A percentile compares a stretch with the other conserved stretches of the same genome.
phyloP scores from a whole-genome alignment of 2,113 vertebrate genomes.

The Sinocyclocheilus anshuiensis region DNA sequence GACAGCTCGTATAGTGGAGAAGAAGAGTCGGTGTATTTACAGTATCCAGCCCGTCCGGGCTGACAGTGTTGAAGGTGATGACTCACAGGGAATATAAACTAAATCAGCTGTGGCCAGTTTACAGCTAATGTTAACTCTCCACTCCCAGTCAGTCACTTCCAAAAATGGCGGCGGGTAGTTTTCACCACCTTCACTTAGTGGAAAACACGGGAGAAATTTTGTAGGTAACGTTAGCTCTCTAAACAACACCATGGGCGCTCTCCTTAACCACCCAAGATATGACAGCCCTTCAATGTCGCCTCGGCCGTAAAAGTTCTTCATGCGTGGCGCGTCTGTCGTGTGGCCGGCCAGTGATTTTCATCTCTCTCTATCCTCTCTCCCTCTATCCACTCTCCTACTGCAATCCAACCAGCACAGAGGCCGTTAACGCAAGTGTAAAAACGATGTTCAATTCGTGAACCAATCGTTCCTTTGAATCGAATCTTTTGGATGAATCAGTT shows the following conservation, averaged over 20 bases:
- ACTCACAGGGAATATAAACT: constrained; percentile 26
- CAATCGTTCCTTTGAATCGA: background rate
- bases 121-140: constrained; percentile 74
- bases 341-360: constrained; percentile 53
- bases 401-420: constrained; percentile 20
- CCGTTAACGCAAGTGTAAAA: background rate
- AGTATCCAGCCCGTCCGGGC: background rate
- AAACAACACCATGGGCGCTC: constrained; percentile 34
- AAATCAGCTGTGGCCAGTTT: constrained; percentile 26
- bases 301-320: constrained; percentile 19
- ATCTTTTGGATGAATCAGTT: background rate
- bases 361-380: background rate
- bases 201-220: constrained; percentile 56
- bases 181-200: constrained; percentile 64
- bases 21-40: background rate
- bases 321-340: constrained; percentile 19
- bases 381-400: background rate
- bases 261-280: constrained; percentile 22
- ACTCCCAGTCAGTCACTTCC: constrained; percentile 71
- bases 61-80: constrained; percentile 29
- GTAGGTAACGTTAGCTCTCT: background rate
- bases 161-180: constrained; percentile 78
- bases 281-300: background rate
- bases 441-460: background rate
- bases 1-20: background rate